Percentiles rank a stretch among this genome's conserved stretches.
Conservation (phyloP, 1,140 invertebrate genomes). For the Brachionus angularis region DNA sequence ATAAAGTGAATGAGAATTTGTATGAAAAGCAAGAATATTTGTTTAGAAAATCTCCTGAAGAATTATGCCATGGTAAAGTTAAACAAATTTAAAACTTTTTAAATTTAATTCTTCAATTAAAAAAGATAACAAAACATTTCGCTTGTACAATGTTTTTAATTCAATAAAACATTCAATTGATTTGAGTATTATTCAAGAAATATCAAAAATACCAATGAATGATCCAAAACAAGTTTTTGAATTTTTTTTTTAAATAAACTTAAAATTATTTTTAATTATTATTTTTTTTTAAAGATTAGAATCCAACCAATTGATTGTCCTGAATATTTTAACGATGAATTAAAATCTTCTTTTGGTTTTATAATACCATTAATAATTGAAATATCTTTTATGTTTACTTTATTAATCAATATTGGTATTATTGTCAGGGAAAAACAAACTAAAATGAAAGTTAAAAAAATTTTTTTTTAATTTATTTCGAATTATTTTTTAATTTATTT, state of each 20-base stretch:
- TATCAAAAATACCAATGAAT: conserved; percentile 18
- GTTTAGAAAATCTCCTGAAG: conserved; percentile 19
- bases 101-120: not conserved
- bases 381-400: not conserved
- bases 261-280: not conserved
- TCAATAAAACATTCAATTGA: conserved; percentile 37
- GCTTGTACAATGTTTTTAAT: conserved; percentile 32
- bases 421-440: conserved; percentile 32
- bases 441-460: conserved; percentile 27
- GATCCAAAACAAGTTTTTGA: conserved; percentile 2
- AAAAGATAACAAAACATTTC: conserved; percentile 22
- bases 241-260: not conserved
- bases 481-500: not conserved
- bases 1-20: not conserved
- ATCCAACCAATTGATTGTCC: conserved; percentile 24
- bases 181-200: conserved; percentile 34
- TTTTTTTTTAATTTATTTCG: not conserved
- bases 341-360: conserved; percentile 26
- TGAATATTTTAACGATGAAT: conserved; percentile 20
- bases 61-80: conserved; percentile 12
- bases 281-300: not conserved
- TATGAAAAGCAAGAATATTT: conserved; percentile 1
- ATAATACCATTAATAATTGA: conserved; percentile 17
- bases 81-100: not conserved
- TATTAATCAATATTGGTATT: conserved; percentile 10